Base-by-base conservation (phyloP, 1,140 invertebrate species). In the Brachionus angularis region DNA sequence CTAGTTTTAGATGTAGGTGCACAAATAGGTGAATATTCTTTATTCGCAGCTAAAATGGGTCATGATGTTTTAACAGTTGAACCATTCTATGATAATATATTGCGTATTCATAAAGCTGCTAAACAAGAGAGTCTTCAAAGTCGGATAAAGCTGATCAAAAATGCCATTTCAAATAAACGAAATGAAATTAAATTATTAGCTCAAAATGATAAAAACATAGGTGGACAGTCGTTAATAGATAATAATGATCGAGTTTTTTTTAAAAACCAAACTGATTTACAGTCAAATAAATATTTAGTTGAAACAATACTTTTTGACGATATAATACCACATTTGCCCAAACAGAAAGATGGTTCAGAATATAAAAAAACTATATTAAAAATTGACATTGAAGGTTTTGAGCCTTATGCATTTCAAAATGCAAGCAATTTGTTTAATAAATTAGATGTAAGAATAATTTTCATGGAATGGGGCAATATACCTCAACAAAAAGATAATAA, bases 351-450 rank as follows among this genome's bases (percentile, higher is more conserved):
- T 42, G 2, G 16, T 14, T 14, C 10, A 8, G n/a, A 16, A 36
- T 14, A 16, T 16, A 5, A 5, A 16, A 2, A 55, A 29, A 27
- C 21, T 8, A 55, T 55, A 4, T 5, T 55, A 27, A 55, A 55
- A 55, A 55, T 55, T 5, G 52, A 55, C 25, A 55, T 55, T 23
- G 52, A 55, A 55, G 52, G 52, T 4, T 29, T 2, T 36, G 52
- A 55, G 21, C 16, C 16, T 16, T 29, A 18, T 31, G 52, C 25
- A 36, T 55, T 55, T 42, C 39, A 42, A 14, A 8, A 42, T 5
- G 39, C 39, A 7, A 42, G 14, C 14, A n/a, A 42, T 3, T n/a
- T 42, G 10, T 42, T 42, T 42, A n/a, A 42, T 14, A 5, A 2
- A 42, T n/a, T 42, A 14, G 39, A 42, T 42, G 3, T 42, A 14